phyloP scores from a whole-genome alignment of 2,113 vertebrate genomes.

The Zosterops borbonicus region DNA sequence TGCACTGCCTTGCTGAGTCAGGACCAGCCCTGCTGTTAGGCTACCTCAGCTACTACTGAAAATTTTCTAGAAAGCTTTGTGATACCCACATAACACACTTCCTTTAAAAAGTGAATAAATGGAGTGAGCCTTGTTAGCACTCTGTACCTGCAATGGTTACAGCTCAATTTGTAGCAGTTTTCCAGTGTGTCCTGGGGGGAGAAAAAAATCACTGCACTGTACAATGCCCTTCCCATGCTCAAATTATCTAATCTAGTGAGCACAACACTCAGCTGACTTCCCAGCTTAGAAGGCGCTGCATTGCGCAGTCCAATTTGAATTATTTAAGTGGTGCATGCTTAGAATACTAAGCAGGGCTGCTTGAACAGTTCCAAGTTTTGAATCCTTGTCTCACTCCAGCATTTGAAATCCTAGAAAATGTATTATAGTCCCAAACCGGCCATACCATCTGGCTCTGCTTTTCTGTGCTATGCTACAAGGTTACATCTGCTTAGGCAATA shows the following conservation, averaged over 20 bases:
- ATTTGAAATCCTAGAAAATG: constrained; percentile 24
- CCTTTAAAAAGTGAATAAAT: background rate
- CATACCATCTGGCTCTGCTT: background rate
- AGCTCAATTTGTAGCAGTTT: background rate
- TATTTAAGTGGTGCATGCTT: constrained; percentile 57
- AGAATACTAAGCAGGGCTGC: constrained; percentile 57
- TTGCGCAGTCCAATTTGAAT: constrained; percentile 63
- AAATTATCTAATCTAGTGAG: constrained; percentile 58
- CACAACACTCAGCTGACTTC: constrained; percentile 57
- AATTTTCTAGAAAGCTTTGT: background rate
- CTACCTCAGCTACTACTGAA: background rate
- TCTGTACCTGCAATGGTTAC: background rate
- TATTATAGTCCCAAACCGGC: background rate
- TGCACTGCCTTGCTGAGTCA: background rate
- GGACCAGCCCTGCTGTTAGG: background rate
- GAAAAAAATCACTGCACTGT: background rate
- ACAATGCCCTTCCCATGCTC: constrained; percentile 26
- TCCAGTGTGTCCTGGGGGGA: background rate
- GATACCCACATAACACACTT: background rate
- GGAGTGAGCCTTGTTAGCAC: background rate
- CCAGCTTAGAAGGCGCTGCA: constrained; percentile 55
- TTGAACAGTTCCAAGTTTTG: constrained; percentile 1
- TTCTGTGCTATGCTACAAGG: background rate
- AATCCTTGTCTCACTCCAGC: constrained; percentile 9
- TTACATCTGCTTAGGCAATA: background rate